A percentile compares a stretch with the other conserved stretches of the same genome.
Evolutionary conservation across 2,888 invertebrate species (phyloP).

Genomic region (Lagria hirta): DNA sequence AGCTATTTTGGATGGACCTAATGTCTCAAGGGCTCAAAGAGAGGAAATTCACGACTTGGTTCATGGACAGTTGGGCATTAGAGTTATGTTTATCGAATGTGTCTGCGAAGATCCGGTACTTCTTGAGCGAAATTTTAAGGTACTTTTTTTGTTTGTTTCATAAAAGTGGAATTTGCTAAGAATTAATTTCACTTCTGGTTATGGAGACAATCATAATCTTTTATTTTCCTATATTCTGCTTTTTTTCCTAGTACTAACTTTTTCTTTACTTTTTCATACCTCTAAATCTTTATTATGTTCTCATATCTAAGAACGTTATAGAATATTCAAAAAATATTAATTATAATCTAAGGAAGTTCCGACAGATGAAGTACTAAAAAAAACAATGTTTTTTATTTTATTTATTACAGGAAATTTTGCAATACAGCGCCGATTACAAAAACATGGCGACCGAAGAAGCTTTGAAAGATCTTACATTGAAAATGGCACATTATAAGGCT

Average conservation of each 20-base stretch:
- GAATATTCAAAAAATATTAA: no score
- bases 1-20: slow-evolving; percentile 86
- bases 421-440: slow-evolving; percentile 84
- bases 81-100: slow-evolving; percentile 90
- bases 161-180: not conserved
- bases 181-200: no score
- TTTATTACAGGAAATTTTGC: slow-evolving; percentile 66
- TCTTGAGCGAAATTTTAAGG: slow-evolving; percentile 71
- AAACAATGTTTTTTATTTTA: no score
- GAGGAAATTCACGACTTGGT: slow-evolving; percentile 75
- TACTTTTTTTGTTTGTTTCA: slow-evolving; percentile 49
- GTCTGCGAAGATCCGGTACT: slow-evolving; percentile 79
- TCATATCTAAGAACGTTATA: no score
- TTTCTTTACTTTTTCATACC: no score
- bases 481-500: slow-evolving; percentile 81
- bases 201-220: no score
- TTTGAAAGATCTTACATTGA: slow-evolving; percentile 75
- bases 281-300: no score
- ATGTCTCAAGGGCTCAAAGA: slow-evolving; percentile 81
- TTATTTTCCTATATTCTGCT: no score
- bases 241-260: no score
- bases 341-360: no score
- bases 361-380: no score
- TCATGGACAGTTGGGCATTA: slow-evolving; percentile 71
- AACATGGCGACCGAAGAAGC: slow-evolving; percentile 77